Evolutionary conservation across 2,113 vertebrate genomes (phyloP).

Genomic region (Zosterops japonicus): DNA sequence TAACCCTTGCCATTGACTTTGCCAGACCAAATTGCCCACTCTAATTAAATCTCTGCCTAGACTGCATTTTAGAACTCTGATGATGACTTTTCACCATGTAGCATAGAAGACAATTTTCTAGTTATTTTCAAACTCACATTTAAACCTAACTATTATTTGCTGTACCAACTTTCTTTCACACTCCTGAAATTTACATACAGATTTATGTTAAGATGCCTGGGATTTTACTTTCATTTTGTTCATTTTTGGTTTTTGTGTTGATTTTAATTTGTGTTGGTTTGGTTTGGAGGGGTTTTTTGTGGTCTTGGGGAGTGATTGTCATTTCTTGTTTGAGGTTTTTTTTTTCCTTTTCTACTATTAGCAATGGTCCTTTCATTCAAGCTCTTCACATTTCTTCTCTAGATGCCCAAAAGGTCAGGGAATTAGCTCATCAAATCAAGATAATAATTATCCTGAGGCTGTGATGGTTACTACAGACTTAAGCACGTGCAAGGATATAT

Average conservation of each 20-base stretch:
- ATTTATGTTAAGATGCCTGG: neutral
- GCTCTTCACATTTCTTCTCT: neutral
- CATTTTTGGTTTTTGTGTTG: neutral
- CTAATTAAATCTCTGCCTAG: neutral
- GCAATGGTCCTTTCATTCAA: neutral
- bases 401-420: neutral
- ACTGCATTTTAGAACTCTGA: neutral
- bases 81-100: neutral
- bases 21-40: neutral
- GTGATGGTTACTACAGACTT: neutral
- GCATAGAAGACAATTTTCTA: neutral
- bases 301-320: rapidly evolving
- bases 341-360: neutral
- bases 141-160: neutral
- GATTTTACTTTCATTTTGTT: neutral
- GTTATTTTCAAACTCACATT: neutral
- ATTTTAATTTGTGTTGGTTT: neutral
- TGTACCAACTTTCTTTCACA: neutral
- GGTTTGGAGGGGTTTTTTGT: neutral
- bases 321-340: neutral
- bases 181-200: neutral
- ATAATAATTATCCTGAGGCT: neutral
- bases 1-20: neutral
- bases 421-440: neutral
- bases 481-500: neutral